A percentile compares a stretch with the other conserved stretches of the same genome.
Evolutionary conservation across 2,888 invertebrate species (phyloP).

Genomic region (Xylocampa areola): DNA sequence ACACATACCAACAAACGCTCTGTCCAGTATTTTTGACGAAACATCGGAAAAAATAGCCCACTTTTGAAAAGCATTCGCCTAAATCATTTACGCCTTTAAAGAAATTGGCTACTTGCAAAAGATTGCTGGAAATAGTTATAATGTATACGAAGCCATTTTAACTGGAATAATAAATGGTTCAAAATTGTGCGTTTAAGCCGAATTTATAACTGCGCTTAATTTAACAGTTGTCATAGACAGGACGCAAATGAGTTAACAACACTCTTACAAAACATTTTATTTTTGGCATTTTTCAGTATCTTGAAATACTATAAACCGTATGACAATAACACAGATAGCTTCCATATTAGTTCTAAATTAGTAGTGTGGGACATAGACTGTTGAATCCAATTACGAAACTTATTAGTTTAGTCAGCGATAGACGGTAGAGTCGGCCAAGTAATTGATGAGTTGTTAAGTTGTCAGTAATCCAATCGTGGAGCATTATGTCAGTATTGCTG

Average conservation of each 20-base stretch:
- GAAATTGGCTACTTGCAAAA: slow-evolving; percentile 40
- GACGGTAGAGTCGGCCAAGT: slow-evolving; percentile 39
- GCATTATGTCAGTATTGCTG: slow-evolving; percentile 72
- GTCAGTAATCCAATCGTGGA: slow-evolving; percentile 73
- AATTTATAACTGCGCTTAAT: slow-evolving; percentile 26
- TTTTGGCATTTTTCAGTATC: slow-evolving; percentile 51
- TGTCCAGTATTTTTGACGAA: slow-evolving; percentile 27
- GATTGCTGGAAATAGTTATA: slow-evolving; percentile 18
- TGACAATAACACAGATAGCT: slow-evolving; percentile 47
- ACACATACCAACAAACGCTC: slow-evolving; percentile 27
- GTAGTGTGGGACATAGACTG: slow-evolving; percentile 57
- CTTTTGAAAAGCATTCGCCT: slow-evolving; percentile 42
- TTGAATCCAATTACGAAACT: slow-evolving; percentile 63
- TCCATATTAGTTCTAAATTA: slow-evolving; percentile 51
- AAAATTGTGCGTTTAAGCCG: slow-evolving; percentile 16
- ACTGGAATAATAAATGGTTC: slow-evolving; percentile 14
- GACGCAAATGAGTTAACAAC: slow-evolving; percentile 30
- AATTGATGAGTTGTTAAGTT: slow-evolving; percentile 76
- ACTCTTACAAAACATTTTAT: slow-evolving; percentile 36
- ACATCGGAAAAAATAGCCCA: slow-evolving; percentile 39
- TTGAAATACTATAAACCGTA: slow-evolving; percentile 39
- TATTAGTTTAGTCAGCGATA: slow-evolving; percentile 58
- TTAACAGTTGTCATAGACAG: slow-evolving; percentile 26
- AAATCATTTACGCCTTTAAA: slow-evolving; percentile 28
- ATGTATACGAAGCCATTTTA: slow-evolving; percentile 21